A percentile compares a stretch with the other conserved stretches of the same genome.
Conservation (phyloP, 2,113 vertebrate species). For the Grantiella picta region DNA sequence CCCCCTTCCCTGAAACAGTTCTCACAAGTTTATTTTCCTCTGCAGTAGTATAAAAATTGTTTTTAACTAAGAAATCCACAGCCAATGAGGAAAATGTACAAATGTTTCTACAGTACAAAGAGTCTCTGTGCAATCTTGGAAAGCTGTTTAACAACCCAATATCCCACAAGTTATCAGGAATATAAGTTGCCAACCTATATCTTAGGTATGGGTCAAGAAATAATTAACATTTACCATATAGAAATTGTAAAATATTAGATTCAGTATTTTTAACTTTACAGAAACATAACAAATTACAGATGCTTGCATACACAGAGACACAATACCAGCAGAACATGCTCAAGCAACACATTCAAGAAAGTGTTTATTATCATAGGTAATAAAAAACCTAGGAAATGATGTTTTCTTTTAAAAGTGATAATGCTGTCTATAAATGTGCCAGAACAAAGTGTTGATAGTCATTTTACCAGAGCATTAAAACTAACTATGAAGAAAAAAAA, state of each 20-base stretch:
- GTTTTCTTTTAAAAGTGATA: constrained; percentile 42
- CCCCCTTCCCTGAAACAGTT: neutral
- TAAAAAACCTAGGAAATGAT: constrained; percentile 35
- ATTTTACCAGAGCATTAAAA: neutral
- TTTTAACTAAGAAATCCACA: neutral
- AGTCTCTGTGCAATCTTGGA: neutral
- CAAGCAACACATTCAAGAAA: neutral
- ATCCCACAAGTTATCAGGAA: neutral
- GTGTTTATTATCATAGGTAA: constrained; percentile 38
- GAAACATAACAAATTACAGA: neutral
- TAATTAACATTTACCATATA: neutral
- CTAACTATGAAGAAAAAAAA: neutral
- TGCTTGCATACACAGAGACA: neutral
- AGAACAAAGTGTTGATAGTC: neutral
- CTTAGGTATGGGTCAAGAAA: neutral
- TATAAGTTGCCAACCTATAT: neutral
- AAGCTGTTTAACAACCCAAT: neutral
- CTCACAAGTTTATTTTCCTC: constrained; percentile 41
- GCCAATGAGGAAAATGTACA: neutral
- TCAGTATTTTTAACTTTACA: neutral
- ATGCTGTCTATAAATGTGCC: constrained; percentile 10
- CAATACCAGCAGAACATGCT: neutral
- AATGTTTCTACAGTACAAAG: neutral
- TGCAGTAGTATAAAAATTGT: neutral
- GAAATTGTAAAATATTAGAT: neutral